phyloP scores from a whole-genome alignment of 2,888 invertebrate species.

The Aplocera efformata region DNA sequence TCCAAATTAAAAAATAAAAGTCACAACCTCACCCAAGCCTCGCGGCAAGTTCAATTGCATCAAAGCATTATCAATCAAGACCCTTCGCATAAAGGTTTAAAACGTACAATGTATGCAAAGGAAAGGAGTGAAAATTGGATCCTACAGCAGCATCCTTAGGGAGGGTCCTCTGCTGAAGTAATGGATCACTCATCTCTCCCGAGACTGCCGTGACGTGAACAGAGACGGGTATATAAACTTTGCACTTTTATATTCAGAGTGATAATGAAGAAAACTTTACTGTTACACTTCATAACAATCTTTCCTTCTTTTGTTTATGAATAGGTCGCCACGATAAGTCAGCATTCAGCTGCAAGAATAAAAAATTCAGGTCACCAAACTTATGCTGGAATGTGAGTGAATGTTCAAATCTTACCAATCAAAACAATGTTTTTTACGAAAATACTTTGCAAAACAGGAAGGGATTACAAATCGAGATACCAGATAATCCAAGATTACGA shows the following conservation, averaged over 20 bases:
- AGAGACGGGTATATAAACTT: conserved; percentile 16
- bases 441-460: conserved; percentile 20
- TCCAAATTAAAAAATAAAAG: too few relatives aligned
- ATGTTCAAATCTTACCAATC: neutral
- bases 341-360: too few relatives aligned
- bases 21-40: too few relatives aligned
- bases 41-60: too few relatives aligned
- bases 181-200: conserved; percentile 26
- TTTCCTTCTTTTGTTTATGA: too few relatives aligned
- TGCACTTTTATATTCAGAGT: neutral
- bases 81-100: conserved; percentile 12
- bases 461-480: conserved; percentile 30
- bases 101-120: conserved; percentile 23
- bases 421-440: conserved; percentile 3
- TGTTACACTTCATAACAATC: too few relatives aligned
- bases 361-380: too few relatives aligned
- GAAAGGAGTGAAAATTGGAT: conserved; percentile 24
- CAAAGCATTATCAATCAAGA: too few relatives aligned
- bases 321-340: too few relatives aligned
- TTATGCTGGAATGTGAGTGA: too few relatives aligned
- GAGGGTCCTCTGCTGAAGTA: conserved; percentile 27
- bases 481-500: conserved; percentile 26
- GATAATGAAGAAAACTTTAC: too few relatives aligned
- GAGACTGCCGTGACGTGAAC: conserved; percentile 21
- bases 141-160: conserved; percentile 16